phyloP scores from a whole-genome alignment of 2,888 invertebrate species.

The Zele albiditarsus region DNA sequence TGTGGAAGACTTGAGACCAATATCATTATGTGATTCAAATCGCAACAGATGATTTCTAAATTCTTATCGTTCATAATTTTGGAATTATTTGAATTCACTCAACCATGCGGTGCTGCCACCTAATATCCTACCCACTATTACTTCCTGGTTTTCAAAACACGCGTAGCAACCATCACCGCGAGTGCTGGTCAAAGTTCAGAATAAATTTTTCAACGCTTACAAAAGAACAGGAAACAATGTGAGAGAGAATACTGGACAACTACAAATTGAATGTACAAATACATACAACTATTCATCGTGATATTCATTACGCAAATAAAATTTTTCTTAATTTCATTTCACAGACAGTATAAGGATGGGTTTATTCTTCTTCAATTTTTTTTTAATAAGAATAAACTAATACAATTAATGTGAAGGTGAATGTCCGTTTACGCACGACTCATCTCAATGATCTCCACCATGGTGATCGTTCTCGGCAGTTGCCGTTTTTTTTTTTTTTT shows the following conservation, averaged over 20 bases:
- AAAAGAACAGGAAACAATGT: background rate
- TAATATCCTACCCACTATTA: background rate
- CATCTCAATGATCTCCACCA: background rate
- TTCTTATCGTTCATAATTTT: no score
- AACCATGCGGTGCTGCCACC: background rate
- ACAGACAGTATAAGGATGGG: background rate
- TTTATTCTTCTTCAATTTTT: background rate
- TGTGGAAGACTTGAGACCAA: no score
- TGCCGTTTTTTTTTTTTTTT: conserved; percentile 52
- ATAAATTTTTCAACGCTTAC: background rate
- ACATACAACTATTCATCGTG: background rate
- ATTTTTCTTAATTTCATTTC: background rate
- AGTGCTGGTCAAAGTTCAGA: background rate
- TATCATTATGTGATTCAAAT: no score
- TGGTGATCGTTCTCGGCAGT: conserved; percentile 6
- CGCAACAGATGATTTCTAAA: no score
- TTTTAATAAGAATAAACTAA: background rate
- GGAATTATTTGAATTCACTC: no score
- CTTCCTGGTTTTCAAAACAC: no score
- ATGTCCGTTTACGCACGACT: conserved; percentile 14
- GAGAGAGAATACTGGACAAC: background rate
- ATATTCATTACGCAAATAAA: background rate
- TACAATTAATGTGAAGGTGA: background rate
- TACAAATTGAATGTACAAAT: background rate
- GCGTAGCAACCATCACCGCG: no score